Conservation (phyloP, 2,888 invertebrate species). For the Euplexia lucipara region DNA sequence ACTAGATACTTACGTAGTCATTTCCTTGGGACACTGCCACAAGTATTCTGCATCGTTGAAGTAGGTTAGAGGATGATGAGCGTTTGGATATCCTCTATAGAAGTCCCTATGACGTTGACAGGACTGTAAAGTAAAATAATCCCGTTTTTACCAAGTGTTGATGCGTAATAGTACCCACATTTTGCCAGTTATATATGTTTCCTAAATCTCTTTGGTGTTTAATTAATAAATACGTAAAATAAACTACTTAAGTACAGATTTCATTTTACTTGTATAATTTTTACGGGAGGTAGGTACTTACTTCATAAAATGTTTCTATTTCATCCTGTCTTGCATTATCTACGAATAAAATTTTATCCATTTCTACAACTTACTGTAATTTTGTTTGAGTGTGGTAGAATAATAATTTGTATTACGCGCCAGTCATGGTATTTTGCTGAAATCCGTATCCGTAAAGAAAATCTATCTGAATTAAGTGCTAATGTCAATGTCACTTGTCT, state of each 20-base stretch:
- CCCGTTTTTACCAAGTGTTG: not conserved
- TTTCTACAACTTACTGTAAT: conserved; percentile 44
- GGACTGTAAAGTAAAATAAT: conserved; percentile 76
- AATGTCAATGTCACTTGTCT: conserved; percentile 4
- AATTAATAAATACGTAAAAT: no score
- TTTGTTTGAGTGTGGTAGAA: conserved; percentile 18
- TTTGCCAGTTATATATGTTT: no score
- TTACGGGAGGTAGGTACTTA: conserved; percentile 57
- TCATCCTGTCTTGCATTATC: conserved; percentile 84
- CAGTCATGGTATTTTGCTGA: conserved; percentile 9
- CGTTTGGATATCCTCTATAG: conserved; percentile 91
- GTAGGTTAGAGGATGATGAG: conserved; percentile 90
- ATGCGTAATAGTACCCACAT: no score
- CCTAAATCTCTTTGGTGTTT: no score
- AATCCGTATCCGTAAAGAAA: not conserved
- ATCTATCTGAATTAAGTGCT: not conserved
- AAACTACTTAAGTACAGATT: no score
- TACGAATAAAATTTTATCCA: conserved; percentile 81
- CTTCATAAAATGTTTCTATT: conserved; percentile 87
- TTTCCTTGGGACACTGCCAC: conserved; percentile 91
- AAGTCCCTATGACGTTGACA: conserved; percentile 92
- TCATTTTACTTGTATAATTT: no score
- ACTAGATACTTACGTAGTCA: conserved; percentile 84
- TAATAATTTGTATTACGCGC: conserved; percentile 37
- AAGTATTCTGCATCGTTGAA: conserved; percentile 87